phyloP scores from a whole-genome alignment of 1,140 invertebrate species.

The Lasioglossum baleicum region DNA sequence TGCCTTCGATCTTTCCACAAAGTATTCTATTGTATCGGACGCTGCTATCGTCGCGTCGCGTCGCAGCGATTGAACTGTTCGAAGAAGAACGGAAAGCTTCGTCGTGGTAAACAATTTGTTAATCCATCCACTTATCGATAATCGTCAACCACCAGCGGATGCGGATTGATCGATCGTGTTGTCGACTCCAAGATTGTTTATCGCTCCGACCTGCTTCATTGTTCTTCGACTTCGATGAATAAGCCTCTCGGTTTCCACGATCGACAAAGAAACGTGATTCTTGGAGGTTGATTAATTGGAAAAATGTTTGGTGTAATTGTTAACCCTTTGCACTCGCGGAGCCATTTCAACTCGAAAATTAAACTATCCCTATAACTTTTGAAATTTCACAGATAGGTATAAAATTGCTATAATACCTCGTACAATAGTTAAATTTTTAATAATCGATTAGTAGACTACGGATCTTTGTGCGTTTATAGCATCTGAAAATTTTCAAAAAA shows the following conservation, averaged over 20 bases:
- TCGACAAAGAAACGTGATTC: no score
- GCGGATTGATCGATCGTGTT: neutral
- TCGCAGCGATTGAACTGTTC: neutral
- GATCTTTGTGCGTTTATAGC: no score
- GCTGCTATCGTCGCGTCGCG: neutral
- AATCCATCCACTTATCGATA: neutral
- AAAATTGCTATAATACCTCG: no score
- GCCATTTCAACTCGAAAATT: no score
- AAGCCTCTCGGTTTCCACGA: neutral
- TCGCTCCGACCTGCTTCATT: neutral
- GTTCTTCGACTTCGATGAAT: neutral
- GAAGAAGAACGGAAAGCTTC: neutral
- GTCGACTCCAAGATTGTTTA: neutral
- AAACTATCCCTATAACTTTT: no score
- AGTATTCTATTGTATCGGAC: neutral
- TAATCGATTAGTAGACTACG: no score
- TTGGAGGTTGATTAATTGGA: no score
- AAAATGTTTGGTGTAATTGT: no score
- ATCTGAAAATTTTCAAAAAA: no score
- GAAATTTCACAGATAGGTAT: no score
- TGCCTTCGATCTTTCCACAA: neutral
- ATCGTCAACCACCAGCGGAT: slow-evolving; percentile 1
- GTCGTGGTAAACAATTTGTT: neutral
- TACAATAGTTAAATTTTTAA: no score
- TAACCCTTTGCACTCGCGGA: no score